Evolutionary conservation across 1,140 invertebrate genomes (phyloP), one percentile per base, ranked within the genome.

Genomic region (Acromyrmex echinatior): DNA sequence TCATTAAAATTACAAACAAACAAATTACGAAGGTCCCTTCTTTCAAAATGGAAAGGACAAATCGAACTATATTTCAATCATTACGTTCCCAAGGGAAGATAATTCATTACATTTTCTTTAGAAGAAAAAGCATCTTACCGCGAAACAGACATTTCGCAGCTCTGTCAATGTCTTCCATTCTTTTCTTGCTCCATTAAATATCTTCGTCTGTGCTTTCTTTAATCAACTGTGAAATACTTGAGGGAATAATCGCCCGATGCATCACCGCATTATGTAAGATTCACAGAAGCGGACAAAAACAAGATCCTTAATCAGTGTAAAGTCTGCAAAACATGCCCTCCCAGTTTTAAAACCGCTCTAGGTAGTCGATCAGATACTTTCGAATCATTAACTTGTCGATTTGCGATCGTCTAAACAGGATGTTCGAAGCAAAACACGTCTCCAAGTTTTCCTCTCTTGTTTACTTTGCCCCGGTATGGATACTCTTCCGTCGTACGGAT

Each of bases 381-480:
- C 89, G 86, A 84, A 51, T 91, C 90, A 82, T 93, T 92, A 92
- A 68, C n/a, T 79, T 39, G 56, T 87, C 73, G 79, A 87, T 88
- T 65, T 62, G 73, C 85, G 87, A 91, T 91, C 45, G 65, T 28
- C 56, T 16, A 28, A 12, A 31, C 39, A 28, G 71, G 35, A 76
- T 28, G 12, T 63, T 66, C 21, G 12, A 21, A 28, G 25, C 5
- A 12, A 45, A 10, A 60, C 56, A 74, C 18, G 35, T 79, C 12
- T 31, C n/a, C 28, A 10, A 92, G 88, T 92, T 90, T 92, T 92
- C 87, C 90, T 31, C 21, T 84, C 21, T 81, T 90, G 80, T 93
- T 93, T 90, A 91, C 91, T 45, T 88, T 91, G 92, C 68, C 90
- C 62, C 86, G 82, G 39, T 87, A 90, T 87, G 49, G 74, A 31